Evolutionary conservation across 2,888 invertebrate genomes (phyloP), one percentile per base, ranked within the genome.

Genomic region (Caenorhabditis sp.): DNA sequence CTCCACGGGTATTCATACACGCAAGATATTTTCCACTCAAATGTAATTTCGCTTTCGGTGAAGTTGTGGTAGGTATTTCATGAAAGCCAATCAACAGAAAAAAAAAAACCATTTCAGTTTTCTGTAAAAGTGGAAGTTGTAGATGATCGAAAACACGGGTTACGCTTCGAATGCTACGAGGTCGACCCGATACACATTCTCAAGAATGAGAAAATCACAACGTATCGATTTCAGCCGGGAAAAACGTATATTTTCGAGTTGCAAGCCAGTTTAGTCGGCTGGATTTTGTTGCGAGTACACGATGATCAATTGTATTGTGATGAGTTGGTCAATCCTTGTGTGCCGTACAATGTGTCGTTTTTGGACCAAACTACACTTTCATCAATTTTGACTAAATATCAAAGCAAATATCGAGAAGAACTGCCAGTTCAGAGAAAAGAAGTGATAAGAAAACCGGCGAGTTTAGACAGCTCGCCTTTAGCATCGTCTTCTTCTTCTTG

Each of bases 241-340:
- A 24, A 61, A 14, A 67, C 27, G 36, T 62, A 67, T 23, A 64
- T 72, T 57, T 43, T 67, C 6, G 72, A 71, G 54, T 58, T 54
- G 1, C 62, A 62, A 54, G 62, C 62, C 1, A 17, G 19, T 31
- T 5, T 54, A 10, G 27, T n/a, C 4, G 73, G 73, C 21, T 73
- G 65, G 55, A n/a, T 65, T 19, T 54, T 61, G 1, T 19, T 68
- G n/a, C 26, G 27, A 51, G 73, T 73, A 1, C 64, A 64, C 54
- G 73, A 73, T 19, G 65, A 73, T 53, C 61, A 36, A 31, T 24
- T 12, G 12, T 6, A n/a, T 51, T 58, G 24, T 62, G 21, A 61
- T 62, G 57, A 68, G 61, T 61, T 73, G 1, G 37, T 43, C 1
- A 4, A 68, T 23, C 50, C 66, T 0, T 17, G 62, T 21, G 57